phyloP scores from a whole-genome alignment of 30 jellyfish, hydroid and myxozoan genomes.

The Rhopilema esculentum region DNA sequence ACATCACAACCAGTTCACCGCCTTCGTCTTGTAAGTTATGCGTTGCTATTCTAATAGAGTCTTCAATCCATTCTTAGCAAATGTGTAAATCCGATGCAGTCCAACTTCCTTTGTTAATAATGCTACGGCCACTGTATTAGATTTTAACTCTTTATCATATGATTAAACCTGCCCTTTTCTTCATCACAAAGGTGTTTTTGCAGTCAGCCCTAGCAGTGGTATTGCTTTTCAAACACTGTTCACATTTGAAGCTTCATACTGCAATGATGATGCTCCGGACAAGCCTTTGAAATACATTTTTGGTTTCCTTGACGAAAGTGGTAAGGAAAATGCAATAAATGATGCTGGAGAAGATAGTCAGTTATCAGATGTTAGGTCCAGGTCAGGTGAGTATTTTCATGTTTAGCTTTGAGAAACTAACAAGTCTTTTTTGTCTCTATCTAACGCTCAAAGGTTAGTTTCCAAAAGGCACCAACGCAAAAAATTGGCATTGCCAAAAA shows the following conservation, averaged over 20 bases:
- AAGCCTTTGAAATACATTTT: neutral
- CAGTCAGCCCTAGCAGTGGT: neutral
- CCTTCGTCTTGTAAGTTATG: constrained; percentile 10
- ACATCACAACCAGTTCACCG: neutral
- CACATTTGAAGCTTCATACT: neutral
- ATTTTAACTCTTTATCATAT: too few relatives aligned
- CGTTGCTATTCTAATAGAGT: neutral
- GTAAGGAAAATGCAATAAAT: neutral
- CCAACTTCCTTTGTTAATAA: neutral
- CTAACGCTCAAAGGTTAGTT: too few relatives aligned
- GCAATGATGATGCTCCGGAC: neutral
- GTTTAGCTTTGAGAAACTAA: too few relatives aligned
- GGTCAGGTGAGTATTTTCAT: neutral
- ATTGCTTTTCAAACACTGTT: neutral
- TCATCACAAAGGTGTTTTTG: neutral
- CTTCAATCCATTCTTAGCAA: neutral
- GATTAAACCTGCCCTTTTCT: too few relatives aligned
- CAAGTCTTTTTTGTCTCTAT: too few relatives aligned
- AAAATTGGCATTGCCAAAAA: too few relatives aligned
- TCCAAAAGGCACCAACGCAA: too few relatives aligned
- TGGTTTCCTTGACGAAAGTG: neutral
- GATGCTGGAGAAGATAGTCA: neutral
- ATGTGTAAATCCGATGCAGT: neutral
- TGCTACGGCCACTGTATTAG: neutral
- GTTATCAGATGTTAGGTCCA: neutral